Conservation (phyloP, 2,888 invertebrate genomes). For the Vannuccia rotundouncinata region DNA sequence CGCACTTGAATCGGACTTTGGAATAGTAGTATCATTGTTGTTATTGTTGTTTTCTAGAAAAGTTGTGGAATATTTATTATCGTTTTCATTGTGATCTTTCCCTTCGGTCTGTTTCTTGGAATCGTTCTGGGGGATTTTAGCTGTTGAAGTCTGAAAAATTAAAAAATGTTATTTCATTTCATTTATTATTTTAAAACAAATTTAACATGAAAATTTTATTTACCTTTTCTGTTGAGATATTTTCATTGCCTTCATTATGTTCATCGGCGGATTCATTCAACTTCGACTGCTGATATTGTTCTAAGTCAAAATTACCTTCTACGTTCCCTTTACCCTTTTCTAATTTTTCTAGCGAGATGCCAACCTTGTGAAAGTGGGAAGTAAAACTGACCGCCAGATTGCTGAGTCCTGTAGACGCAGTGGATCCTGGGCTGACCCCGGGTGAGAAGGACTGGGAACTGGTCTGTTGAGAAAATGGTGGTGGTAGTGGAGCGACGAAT, state of each 20-base stretch:
- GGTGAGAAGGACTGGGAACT: not conserved
- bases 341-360: not conserved
- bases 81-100: too few relatives aligned
- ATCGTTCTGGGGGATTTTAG: not conserved
- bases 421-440: not conserved
- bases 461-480: not conserved
- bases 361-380: not conserved
- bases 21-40: not conserved
- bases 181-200: not conserved
- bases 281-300: not conserved
- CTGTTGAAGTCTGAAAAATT: not conserved
- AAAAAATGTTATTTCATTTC: not conserved
- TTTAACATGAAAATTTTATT: not conserved
- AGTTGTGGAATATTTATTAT: too few relatives aligned
- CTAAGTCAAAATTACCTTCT: not conserved
- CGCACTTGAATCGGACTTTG: not conserved
- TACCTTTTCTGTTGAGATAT: not conserved
- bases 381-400: constrained; percentile 1
- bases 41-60: not conserved
- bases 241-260: not conserved
- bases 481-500: not conserved
- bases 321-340: not conserved
- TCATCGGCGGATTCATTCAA: not conserved
- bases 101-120: not conserved
- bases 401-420: not conserved